phyloP scores from a whole-genome alignment of 2,797 vertebrate species.

The Podarcis siculus region DNA sequence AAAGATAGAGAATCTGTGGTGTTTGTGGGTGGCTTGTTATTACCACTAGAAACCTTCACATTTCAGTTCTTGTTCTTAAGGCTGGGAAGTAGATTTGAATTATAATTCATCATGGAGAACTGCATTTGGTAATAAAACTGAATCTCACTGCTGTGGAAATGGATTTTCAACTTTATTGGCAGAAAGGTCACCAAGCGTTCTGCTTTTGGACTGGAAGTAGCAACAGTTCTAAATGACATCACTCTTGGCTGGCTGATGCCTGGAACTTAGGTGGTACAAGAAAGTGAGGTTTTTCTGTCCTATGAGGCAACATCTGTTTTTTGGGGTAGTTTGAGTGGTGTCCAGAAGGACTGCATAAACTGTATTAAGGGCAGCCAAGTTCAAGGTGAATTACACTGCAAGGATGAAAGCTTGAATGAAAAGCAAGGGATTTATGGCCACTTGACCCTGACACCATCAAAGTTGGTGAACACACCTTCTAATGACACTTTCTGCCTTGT shows the following conservation, averaged over 20 bases:
- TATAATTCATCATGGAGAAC: background rate
- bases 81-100: slow-evolving; percentile 7
- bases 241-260: background rate
- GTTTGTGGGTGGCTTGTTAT: background rate
- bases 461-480: background rate
- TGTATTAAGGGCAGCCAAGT: background rate
- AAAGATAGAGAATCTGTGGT: background rate
- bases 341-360: background rate
- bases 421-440: background rate
- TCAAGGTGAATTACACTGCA: background rate
- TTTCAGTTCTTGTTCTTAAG: background rate
- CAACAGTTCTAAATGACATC: background rate
- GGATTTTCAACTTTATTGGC: background rate
- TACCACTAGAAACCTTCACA: background rate
- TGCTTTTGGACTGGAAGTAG: background rate
- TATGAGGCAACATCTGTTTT: background rate
- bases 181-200: background rate
- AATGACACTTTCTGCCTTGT: no score
- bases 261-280: fast-evolving
- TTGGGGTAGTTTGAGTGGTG: background rate
- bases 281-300: background rate
- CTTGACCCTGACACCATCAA: background rate
- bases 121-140: background rate
- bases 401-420: background rate
- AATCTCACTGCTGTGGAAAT: background rate